Evolutionary conservation across 2,888 invertebrate species (phyloP), one percentile per base, ranked within the genome.

Genomic region (Netelia virgata): DNA sequence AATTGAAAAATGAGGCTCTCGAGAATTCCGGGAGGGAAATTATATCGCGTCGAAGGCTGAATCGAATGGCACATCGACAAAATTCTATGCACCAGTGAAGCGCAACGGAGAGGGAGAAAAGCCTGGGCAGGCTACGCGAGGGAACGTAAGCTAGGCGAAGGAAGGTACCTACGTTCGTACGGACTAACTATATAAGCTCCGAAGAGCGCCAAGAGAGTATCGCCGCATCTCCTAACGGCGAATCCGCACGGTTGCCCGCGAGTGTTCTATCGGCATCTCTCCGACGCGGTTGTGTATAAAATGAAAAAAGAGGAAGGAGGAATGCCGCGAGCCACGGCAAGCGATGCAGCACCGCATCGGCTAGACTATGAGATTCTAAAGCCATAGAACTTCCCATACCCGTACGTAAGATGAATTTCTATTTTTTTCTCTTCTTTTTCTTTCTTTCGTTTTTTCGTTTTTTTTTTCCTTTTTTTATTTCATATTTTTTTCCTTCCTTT

Each of bases 151-250:
- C 16, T 43, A 64, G 41, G 16, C 18, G 57, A 57, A 18, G 16
- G 57, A 18, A 57, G 16, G 18, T 57, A 57, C 18, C 14, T 43
- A 57, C 18, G 18, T 43, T 69, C 11, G 55, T 61, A 41, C 28
- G 23, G 41, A 66, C 69, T 50, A 63, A 79, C 18, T 36, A 18
- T 14, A 64, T 14, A 61, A 72, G 78, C 63, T 61, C 61, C 53
- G 64, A 55, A 53, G 50, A 78, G 53, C 63, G 14, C 63, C 61
- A 53, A 43, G 55, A 23, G 57, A 66, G 70, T 83, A 84, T 76
- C 76, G 80, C 61, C 80, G 80, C 72, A 76, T 80, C 83, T 84
- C 70, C 83, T 84, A 84, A 84, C 83, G 83, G 83, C 80, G 80
- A 80, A 84, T 80, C 83, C 76, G 78, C 72, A 72, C 83, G 70